phyloP scores from a whole-genome alignment of 1,140 invertebrate species.

The Euwallacea similis region DNA sequence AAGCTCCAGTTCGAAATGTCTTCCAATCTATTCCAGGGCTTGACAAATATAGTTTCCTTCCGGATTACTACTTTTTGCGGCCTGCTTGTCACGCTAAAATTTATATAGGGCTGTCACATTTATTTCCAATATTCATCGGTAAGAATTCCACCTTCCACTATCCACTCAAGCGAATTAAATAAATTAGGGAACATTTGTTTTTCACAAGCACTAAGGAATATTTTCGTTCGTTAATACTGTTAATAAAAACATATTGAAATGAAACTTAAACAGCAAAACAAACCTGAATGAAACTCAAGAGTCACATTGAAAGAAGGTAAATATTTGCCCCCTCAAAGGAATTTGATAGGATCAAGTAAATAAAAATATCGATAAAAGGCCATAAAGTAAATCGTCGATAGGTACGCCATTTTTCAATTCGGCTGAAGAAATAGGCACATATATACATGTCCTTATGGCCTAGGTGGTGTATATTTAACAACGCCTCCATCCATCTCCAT shows the following conservation, averaged over 20 bases:
- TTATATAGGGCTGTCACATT: conserved; percentile 31
- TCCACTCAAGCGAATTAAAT: no score
- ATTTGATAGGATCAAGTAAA: conserved; percentile 15
- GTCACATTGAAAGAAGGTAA: no score
- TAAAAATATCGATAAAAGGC: conserved; percentile 33
- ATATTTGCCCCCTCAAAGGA: no score
- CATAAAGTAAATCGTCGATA: conserved; percentile 42
- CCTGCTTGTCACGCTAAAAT: conserved; percentile 28
- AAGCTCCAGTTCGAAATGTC: conserved; percentile 15
- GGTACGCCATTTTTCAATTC: conserved; percentile 42
- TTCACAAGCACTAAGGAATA: no score
- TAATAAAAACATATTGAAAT: no score
- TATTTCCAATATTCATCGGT: conserved; percentile 31
- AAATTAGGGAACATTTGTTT: no score
- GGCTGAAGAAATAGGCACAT: conserved; percentile 37
- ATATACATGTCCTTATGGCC: conserved; percentile 34
- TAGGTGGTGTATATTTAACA: conserved; percentile 42
- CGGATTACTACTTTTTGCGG: conserved; percentile 29
- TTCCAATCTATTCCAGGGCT: conserved; percentile 21
- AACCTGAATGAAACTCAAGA: no score
- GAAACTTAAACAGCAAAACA: no score
- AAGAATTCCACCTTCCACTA: not conserved
- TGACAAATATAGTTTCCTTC: conserved; percentile 33
- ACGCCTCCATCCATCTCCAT: conserved; percentile 42
- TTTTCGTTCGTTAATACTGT: no score